Percentiles rank a stretch among this genome's conserved stretches.
Conservation (phyloP, 2,888 invertebrate species). For the Acanthosepion pharaonis region DNA sequence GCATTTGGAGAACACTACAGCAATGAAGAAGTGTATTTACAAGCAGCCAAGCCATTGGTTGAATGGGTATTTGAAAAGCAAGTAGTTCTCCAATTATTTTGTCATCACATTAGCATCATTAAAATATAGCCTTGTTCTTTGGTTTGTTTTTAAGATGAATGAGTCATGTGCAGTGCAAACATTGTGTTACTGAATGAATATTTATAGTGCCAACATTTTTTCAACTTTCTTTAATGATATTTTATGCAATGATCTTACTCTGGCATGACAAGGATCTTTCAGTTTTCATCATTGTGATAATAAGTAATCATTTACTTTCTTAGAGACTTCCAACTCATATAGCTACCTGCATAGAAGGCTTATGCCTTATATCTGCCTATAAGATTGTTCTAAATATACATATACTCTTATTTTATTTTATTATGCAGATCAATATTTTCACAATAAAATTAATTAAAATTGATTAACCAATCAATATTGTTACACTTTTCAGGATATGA, state of each 20-base stretch:
- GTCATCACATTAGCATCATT: neutral
- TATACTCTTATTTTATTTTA: too few species aligned
- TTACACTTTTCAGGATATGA: too few species aligned
- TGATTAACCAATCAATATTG: too few species aligned
- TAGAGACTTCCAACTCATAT: too few species aligned
- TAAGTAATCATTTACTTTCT: too few species aligned
- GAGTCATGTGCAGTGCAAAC: neutral
- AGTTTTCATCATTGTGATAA: too few species aligned
- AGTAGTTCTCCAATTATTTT: conserved; percentile 48
- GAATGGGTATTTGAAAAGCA: conserved; percentile 71
- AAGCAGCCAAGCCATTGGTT: conserved; percentile 70
- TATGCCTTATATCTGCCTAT: too few species aligned
- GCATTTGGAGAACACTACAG: conserved; percentile 70
- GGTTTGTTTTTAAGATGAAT: neutral
- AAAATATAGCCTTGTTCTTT: neutral
- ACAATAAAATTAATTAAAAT: too few species aligned
- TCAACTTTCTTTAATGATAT: neutral
- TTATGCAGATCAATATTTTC: too few species aligned
- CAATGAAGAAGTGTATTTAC: conserved; percentile 71
- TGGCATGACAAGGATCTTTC: too few species aligned
- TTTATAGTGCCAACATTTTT: neutral
- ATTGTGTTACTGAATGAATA: neutral
- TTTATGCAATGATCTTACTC: neutral
- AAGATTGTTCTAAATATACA: too few species aligned
- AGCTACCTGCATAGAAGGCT: too few species aligned